phyloP scores from a whole-genome alignment of 2,113 vertebrate species.

The Psephotus haematonotus region DNA sequence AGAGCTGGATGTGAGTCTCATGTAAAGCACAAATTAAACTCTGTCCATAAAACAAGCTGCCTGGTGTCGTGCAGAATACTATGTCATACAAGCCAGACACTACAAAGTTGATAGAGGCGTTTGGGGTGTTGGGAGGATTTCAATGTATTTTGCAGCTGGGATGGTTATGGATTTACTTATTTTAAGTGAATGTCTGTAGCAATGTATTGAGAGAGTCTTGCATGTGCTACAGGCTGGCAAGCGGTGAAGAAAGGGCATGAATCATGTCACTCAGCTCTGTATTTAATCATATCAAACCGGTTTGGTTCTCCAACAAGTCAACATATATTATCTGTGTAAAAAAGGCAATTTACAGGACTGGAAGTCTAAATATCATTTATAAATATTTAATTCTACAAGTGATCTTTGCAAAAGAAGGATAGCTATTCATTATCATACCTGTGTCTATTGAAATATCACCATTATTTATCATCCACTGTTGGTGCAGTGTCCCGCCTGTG shows the following conservation, averaged over 20 bases:
- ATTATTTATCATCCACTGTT: constrained; percentile 68
- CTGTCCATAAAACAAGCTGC: background rate
- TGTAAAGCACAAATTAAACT: background rate
- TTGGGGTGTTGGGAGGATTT: background rate
- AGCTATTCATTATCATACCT: constrained; percentile 73
- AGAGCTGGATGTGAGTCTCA: background rate
- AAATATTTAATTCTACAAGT: constrained; percentile 75
- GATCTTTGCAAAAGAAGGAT: constrained; percentile 70
- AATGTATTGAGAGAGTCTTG: background rate
- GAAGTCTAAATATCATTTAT: constrained; percentile 76
- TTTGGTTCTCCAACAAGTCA: constrained; percentile 71
- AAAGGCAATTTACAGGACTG: constrained; percentile 61
- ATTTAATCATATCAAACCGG: constrained; percentile 68
- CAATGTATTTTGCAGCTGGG: background rate
- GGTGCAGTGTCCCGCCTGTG: constrained; percentile 20
- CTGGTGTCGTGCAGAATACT: background rate
- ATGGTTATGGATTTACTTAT: background rate
- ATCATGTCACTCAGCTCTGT: constrained; percentile 47
- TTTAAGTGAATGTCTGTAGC: background rate
- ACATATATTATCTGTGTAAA: constrained; percentile 72
- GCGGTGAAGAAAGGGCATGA: constrained; percentile 40
- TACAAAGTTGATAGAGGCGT: background rate
- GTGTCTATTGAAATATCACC: constrained; percentile 71
- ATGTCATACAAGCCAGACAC: background rate
- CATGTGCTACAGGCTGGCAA: background rate